A percentile compares a stretch with the other conserved stretches of the same genome.
These are phyloP conservation scores for Xylophagus ater DNA, from an alignment of 2,888 invertebrate genomes.

Conservation along the genomic window DNA sequence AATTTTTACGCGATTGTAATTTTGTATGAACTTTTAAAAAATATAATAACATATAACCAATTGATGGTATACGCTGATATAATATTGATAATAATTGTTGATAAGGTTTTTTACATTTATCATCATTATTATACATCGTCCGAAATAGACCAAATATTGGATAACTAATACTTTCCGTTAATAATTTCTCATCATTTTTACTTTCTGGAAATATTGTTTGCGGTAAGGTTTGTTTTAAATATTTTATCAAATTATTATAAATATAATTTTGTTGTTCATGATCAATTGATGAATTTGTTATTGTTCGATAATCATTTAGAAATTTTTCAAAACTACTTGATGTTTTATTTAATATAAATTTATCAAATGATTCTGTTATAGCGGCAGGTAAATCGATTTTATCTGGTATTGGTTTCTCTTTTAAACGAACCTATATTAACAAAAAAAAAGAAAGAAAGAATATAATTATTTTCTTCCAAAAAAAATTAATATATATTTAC, in stretches of 20 bases:
- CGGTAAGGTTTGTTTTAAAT: constrained; percentile 36
- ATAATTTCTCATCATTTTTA: constrained; percentile 46
- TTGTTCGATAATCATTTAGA: constrained; percentile 34
- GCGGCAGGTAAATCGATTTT: constrained; percentile 36
- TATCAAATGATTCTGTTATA: constrained; percentile 36
- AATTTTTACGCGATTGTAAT: constrained; percentile 43
- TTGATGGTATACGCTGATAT: constrained; percentile 55
- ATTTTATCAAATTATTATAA: constrained; percentile 32
- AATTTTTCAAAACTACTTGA: constrained; percentile 35
- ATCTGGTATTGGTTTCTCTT: constrained; percentile 36
- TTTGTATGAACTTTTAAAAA: constrained; percentile 72
- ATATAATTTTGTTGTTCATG: constrained; percentile 37
- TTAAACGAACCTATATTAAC: constrained; percentile 32
- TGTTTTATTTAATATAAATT: constrained; percentile 32
- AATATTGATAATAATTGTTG: constrained; percentile 72
- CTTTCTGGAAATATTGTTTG: constrained; percentile 43
- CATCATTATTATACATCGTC: constrained; percentile 66
- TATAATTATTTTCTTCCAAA: neutral
- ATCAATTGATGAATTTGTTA: constrained; percentile 33
- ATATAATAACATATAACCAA: constrained; percentile 80
- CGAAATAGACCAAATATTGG: constrained; percentile 83
- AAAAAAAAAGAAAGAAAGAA: constrained; percentile 4
- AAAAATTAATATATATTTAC: constrained; percentile 39
- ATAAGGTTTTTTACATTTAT: constrained; percentile 64
- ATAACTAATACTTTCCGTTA: constrained; percentile 67